A percentile compares a stretch with the other conserved stretches of the same genome.
phyloP scores from a whole-genome alignment of 2,797 vertebrate genomes.

The Pyrocephalus nanus region DNA sequence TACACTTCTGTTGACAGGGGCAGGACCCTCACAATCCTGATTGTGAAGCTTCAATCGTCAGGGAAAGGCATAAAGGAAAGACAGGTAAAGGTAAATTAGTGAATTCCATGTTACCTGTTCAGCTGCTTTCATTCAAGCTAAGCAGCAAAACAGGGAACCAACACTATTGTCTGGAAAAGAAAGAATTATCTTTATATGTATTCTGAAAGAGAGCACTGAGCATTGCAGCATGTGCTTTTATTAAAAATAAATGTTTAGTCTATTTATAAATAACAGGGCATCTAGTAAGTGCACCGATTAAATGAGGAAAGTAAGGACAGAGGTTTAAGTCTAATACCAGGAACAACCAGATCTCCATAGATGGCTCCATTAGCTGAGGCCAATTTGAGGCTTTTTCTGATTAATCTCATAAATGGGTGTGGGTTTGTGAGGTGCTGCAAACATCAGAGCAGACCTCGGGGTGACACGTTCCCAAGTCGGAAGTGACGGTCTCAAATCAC shows the following conservation, averaged over 20 bases:
- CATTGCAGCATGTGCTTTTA: not conserved
- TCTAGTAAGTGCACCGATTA: not conserved
- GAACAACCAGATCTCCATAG: not conserved
- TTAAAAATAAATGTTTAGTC: slow-evolving; percentile 31
- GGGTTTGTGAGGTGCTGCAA: not conserved
- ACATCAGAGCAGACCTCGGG: not conserved
- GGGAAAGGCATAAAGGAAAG: not conserved
- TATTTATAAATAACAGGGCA: slow-evolving; percentile 14
- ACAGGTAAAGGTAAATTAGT: not conserved
- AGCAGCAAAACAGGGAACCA: not conserved
- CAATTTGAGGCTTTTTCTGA: not conserved
- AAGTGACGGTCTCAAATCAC: not conserved
- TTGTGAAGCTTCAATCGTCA: not conserved
- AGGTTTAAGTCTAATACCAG: not conserved
- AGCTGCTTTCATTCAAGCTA: not conserved
- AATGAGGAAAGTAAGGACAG: not conserved
- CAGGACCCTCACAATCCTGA: not conserved
- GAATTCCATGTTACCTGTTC: not conserved
- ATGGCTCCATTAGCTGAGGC: not conserved
- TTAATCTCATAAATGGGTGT: not conserved
- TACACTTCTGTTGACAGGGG: not conserved
- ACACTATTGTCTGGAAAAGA: not conserved
- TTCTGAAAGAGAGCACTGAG: not conserved
- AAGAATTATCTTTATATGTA: not conserved
- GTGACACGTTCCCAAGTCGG: not conserved